Base-by-base conservation (phyloP, 2,113 vertebrate species). In the Oryzias curvinotus region DNA sequence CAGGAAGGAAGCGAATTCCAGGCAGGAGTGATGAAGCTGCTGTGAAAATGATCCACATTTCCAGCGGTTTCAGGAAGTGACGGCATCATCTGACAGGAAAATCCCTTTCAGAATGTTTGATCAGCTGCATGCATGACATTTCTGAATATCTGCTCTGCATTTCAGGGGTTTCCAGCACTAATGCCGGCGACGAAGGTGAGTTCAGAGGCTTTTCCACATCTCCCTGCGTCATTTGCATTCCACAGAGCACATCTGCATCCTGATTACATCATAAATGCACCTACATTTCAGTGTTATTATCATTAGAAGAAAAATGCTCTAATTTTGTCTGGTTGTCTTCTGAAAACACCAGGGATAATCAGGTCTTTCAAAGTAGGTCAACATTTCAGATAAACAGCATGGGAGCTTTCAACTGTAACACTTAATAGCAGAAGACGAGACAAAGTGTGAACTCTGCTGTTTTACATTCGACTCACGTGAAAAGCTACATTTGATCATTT, bases 111-210 rank as follows among this genome's bases (percentile, higher is more conserved):
- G 47, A 21, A 41, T 12, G 14, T 14, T 58, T 43, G n/a, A 45
- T 52, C 16, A 42, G 45, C 28, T 7, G 4, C 16, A 19, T 62
- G 12, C 41, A n/a, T 10, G 43, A 41, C 68, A 25, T 57, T 0
- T 52, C 1, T 71, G 42, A 53, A 1, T 47, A 7, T 85, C 49
- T 82, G 58, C 41, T 73, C 55, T 51, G 8, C 28, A 21, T 86
- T 76, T 18, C 82, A 90, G 88, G 84, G 60, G 50, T 25, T 23
- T 41, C 80, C 51, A 73, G 71, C 45, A 49, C 25, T 26, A 72
- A 83, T 52, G 64, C 81, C 77, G 83, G 88, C 80, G 80, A 83
- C 36, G 71, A 54, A 69, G 84, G 88, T 88, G 71, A 84, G 78
- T 64, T 16, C 18, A 75, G 8, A 68, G 52, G 21, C 13, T 52